Evolutionary conservation across 2,797 vertebrate species (phyloP), one percentile per base, ranked within the genome.

Genomic region (Gila robusta): DNA sequence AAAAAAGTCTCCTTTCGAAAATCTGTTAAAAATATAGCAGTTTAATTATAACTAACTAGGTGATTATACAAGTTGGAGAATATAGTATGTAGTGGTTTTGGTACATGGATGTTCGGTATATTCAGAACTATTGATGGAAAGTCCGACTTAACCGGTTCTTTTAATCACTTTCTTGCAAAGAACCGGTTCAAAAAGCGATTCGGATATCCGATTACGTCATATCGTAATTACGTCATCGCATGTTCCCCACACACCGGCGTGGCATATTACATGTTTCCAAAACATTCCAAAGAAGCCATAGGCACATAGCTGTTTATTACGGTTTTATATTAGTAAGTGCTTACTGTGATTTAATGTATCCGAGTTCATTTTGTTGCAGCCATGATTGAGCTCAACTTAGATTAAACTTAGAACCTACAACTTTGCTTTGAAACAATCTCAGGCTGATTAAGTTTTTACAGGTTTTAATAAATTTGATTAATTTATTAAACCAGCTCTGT

Each of bases 171-270:
- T 54, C 54, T 59, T 39, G 32, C 3, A 77, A 59, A 59, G 32
- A 78, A 59, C 21, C 23, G 39, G 39, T 80, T 80, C 17, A 44
- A 64, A 21, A 21, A 44, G 8, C 3, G 26, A 67, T 21, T 80
- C 28, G 6, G n/a, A 12, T 23, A 23, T 44, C 11, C 12, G 2
- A 44, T 54, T n/a, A 37, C 47, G 66, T 70, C 66, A 70, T 69
- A 16, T 23, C 12, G 28, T 37, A 37, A 19, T 74, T 5, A 70
- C 47, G 47, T 39, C 79, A 37, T 17, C 3, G 7, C 79, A 4
- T 81, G 28, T 52, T 35, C 21, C 59, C 44, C 2, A 47, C 44
- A 69, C 64, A 81, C 21, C 79, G 12, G 44, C 79, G 64, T 81
- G 79, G 79, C 28, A 81, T n/a, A 54, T 11, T 52, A 4, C 79